Base-by-base conservation (phyloP, 2,888 invertebrate genomes). In the Tholera decimalis region DNA sequence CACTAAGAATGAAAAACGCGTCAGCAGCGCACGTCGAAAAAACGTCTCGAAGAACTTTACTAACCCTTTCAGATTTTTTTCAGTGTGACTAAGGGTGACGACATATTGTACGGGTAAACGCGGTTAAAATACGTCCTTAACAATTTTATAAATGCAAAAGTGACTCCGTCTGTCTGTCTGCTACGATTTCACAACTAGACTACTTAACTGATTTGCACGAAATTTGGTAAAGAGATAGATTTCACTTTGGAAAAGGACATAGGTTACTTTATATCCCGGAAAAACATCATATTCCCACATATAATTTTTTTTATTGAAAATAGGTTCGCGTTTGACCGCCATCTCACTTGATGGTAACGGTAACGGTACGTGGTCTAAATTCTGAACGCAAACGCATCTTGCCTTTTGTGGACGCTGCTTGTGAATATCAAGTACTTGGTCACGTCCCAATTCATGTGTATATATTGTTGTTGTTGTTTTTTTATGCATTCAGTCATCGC, bases 341-440 rank as follows among this genome's bases (percentile, higher is more conserved):
- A n/a, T n/a, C n/a, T n/a, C n/a, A n/a, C n/a, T n/a, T n/a, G n/a
- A n/a, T n/a, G n/a, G n/a, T n/a, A n/a, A n/a, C n/a, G n/a, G n/a
- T n/a, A n/a, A n/a, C 82, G 73, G 83, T 85, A 91, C 90, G 92
- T 91, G 91, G 84, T 88, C 81, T 82, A 86, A 87, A 89, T 91
- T 83, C 85, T 61, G 79, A 89, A 81, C 71, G 67, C 79, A 79
- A 83, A 88, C 85, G 88, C 88, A 89, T 87, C 85, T 83, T 80
- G 82, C 82, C 77, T 83, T 82, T 82, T 79, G 79, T 73, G 83
- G 79, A 80, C 75, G 49, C 47, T 54, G 82, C 80, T 82, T 73
- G 80, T 83, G 87, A 88, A 89, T 89, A 88, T 86, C 85, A 86
- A 87, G 80, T 82, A 77, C 70, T 66, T 56, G 79, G 83, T 84